Conservation (phyloP, 2,888 invertebrate genomes). For the Cremastinae sp. region DNA sequence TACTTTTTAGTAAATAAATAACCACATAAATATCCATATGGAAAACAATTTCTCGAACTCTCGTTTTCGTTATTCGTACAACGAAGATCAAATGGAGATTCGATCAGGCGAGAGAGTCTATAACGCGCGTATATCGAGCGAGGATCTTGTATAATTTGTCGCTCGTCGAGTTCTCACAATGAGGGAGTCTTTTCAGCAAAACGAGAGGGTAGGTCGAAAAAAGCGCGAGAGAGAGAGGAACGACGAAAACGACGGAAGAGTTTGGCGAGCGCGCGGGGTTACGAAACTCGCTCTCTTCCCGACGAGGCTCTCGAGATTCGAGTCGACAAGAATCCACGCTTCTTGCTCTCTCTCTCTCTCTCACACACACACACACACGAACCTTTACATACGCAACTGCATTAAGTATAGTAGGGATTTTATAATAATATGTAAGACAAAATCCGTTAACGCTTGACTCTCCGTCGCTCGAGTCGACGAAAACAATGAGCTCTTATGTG, state of each 20-base stretch:
- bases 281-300: slow-evolving; percentile 42
- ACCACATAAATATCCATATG: too few species aligned
- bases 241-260: slow-evolving; percentile 20
- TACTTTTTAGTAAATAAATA: too few species aligned
- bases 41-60: too few species aligned
- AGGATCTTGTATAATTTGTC: slow-evolving; percentile 52
- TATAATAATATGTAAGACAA: slow-evolving; percentile 75
- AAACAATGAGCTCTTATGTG: slow-evolving; percentile 70
- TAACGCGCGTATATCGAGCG: neutral
- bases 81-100: too few species aligned
- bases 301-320: slow-evolving; percentile 64
- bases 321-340: slow-evolving; percentile 65
- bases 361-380: neutral
- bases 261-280: slow-evolving; percentile 16
- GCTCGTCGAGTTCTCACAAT: slow-evolving; percentile 37
- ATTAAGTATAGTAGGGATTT: slow-evolving; percentile 69
- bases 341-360: neutral
- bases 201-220: too few species aligned
- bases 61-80: too few species aligned
- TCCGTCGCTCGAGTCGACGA: slow-evolving; percentile 69
- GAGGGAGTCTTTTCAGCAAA: slow-evolving; percentile 19
- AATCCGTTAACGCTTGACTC: slow-evolving; percentile 79
- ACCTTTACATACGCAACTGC: neutral
- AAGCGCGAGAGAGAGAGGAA: slow-evolving; percentile 5
- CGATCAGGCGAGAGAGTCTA: too few species aligned